A percentile compares a stretch with the other conserved stretches of the same genome.
Evolutionary conservation across 2,113 vertebrate genomes (phyloP).

Genomic region (Telmatochromis sp.): DNA sequence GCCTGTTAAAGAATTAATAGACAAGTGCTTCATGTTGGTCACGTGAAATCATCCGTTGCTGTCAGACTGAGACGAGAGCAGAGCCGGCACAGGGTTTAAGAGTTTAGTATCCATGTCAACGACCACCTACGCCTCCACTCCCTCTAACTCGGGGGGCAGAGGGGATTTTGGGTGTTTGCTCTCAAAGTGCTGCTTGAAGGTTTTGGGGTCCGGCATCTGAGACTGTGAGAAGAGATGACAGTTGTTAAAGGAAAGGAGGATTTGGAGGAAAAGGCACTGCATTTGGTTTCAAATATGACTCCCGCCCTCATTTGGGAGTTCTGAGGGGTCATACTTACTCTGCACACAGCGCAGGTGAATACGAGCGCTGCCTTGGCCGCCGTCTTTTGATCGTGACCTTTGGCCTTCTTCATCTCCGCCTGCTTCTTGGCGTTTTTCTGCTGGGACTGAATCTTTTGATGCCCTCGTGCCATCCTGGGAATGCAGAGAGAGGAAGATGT

Average conservation of each 20-base stretch:
- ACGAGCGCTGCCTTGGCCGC: slow-evolving; percentile 89
- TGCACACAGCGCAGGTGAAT: slow-evolving; percentile 85
- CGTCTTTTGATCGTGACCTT: slow-evolving; percentile 91
- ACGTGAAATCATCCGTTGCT: slow-evolving; percentile 25
- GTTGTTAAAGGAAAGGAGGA: neutral
- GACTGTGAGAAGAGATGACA: slow-evolving; percentile 45
- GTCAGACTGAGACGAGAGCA: slow-evolving; percentile 19
- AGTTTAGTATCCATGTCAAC: neutral
- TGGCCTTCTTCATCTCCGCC: slow-evolving; percentile 93
- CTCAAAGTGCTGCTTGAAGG: slow-evolving; percentile 78
- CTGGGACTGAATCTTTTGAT: slow-evolving; percentile 97
- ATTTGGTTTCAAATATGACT: neutral
- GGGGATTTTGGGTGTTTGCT: slow-evolving; percentile 76
- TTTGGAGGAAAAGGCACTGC: neutral
- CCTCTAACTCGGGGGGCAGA: slow-evolving; percentile 70
- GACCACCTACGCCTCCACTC: slow-evolving; percentile 63
- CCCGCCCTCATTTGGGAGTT: neutral
- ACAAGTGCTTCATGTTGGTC: slow-evolving; percentile 1
- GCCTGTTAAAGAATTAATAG: neutral
- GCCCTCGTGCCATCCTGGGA: slow-evolving; percentile 89
- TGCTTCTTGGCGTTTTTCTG: slow-evolving; percentile 98
- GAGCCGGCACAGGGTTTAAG: slow-evolving; percentile 10
- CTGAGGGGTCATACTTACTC: slow-evolving; percentile 65
- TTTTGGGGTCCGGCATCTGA: slow-evolving; percentile 78
- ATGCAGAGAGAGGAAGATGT: neutral